Base-by-base conservation (phyloP, 1,140 invertebrate genomes). In the Drosophila melanogaster region DNA sequence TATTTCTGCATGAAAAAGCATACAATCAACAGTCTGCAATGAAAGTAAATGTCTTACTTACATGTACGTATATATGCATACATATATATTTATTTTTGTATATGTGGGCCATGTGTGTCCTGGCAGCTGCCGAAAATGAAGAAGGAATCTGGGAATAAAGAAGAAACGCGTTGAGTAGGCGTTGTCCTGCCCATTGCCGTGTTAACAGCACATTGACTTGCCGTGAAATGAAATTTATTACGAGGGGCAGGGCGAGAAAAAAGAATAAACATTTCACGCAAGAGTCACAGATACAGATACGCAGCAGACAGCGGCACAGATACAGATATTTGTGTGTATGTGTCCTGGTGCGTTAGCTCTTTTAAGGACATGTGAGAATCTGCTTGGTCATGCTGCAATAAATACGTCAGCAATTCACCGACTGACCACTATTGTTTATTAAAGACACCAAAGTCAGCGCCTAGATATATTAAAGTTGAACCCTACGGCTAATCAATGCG, bases 1-100 rank as follows among this genome's bases (percentile, higher is more conserved):
- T 76, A 57, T 77, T 83, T 79, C 70, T 40, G 75, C 76, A 81
- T 77, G 80, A 81, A 79, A 69, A 66, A 60, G 40, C 71, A 70
- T 72, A 83, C 79, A 89, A 89, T 87, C 79, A 87, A 85, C 77
- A 74, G 84, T 77, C 66, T 83, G 83, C 84, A 79, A 83, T 87
- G 83, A 87, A 87, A 89, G 79, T 73, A 84, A 89, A 87, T 87
- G 84, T 89, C 79, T 89, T 79, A 89, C 77, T 79, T 74, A 77
- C 70, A 79, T 62, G 76, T 66, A 60, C 47, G 50, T 58, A 24
- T 43, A 40, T 33, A 49, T 17, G 44, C 53, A 56, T 43, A 59
- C 37, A 33, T 40, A 37, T 35, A 37, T 26, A 59, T 53, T 46
- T 49, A 41, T 49, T 24, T 57, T 19, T 40, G 30, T 22, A 17